Conservation (phyloP, 1,140 invertebrate species). For the Drosophila ercepeae region DNA sequence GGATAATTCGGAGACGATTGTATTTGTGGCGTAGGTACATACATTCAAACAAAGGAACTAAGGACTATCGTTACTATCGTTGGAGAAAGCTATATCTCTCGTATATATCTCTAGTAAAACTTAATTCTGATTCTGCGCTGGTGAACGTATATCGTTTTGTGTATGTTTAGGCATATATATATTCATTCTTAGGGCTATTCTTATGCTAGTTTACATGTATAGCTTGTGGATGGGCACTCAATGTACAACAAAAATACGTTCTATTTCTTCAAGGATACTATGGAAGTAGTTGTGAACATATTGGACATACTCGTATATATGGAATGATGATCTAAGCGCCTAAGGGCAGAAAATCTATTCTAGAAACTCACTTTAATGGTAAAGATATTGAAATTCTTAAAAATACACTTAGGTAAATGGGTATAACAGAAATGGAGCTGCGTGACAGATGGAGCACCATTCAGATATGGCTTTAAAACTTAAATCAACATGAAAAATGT, state of each 20-base stretch:
- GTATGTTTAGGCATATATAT: slow-evolving; percentile 11
- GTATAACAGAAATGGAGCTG: slow-evolving; percentile 23
- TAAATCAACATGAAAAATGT: slow-evolving; percentile 37
- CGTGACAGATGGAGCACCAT: slow-evolving; percentile 6
- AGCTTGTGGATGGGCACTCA: slow-evolving; percentile 38
- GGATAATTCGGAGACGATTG: slow-evolving; percentile 36
- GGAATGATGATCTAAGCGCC: no score
- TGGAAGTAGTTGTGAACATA: slow-evolving; percentile 31
- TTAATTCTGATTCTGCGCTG: slow-evolving; percentile 39
- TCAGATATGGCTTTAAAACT: slow-evolving; percentile 13
- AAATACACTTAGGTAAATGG: slow-evolving; percentile 28
- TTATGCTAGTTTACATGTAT: slow-evolving; percentile 54
- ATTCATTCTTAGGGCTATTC: slow-evolving; percentile 44
- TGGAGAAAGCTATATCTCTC: slow-evolving; percentile 14
- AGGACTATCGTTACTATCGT: slow-evolving; percentile 27
- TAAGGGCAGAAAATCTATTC: neutral
- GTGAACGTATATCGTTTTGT: slow-evolving; percentile 35
- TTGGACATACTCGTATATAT: slow-evolving; percentile 9
- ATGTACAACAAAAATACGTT: slow-evolving; percentile 52
- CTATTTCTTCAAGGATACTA: slow-evolving; percentile 40
- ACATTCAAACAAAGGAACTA: slow-evolving; percentile 57
- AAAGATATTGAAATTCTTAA: slow-evolving; percentile 11
- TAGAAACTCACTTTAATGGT: neutral
- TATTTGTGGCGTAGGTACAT: slow-evolving; percentile 47
- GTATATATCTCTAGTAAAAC: slow-evolving; percentile 34